Evolutionary conservation across 2,113 vertebrate genomes (phyloP).

Genomic region (Hypomesus transpacificus): DNA sequence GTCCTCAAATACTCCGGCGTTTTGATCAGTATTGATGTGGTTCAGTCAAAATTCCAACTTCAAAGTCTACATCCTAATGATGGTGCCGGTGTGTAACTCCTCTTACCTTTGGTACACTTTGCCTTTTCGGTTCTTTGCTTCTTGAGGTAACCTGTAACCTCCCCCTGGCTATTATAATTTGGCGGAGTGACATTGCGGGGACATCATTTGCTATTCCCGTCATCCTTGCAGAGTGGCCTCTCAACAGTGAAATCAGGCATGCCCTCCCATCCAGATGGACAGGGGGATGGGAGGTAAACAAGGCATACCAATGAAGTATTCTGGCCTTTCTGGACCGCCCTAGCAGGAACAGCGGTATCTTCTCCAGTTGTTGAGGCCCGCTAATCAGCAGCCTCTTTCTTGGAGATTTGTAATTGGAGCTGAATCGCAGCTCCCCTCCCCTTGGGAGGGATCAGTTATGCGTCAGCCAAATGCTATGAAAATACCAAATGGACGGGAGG

Average conservation of each 20-base stretch:
- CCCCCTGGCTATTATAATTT: conserved; percentile 30
- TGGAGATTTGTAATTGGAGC: conserved; percentile 63
- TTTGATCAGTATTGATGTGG: no score
- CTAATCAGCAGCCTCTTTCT: conserved; percentile 12
- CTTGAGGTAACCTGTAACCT: neutral
- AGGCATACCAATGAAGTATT: conserved; percentile 54
- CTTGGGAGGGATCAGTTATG: conserved; percentile 46
- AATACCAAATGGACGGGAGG: no score
- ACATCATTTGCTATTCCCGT: conserved; percentile 40
- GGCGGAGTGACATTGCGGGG: conserved; percentile 32
- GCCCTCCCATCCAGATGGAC: conserved; percentile 62
- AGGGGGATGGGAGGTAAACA: conserved; percentile 60
- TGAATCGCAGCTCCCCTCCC: conserved; percentile 54
- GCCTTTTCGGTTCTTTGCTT: no score
- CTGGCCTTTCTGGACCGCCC: conserved; percentile 15
- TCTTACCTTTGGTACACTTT: no score
- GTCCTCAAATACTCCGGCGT: no score
- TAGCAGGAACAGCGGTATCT: no score
- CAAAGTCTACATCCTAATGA: no score
- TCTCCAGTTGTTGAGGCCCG: no score
- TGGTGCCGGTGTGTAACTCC: no score
- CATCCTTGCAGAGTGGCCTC: conserved; percentile 40
- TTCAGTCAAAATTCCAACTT: no score
- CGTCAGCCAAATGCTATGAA: conserved; percentile 5
- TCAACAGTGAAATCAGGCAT: conserved; percentile 38